Evolutionary conservation across 2,888 invertebrate species (phyloP), one percentile per base, ranked within the genome.

Genomic region (Balanococcus diminutus): DNA sequence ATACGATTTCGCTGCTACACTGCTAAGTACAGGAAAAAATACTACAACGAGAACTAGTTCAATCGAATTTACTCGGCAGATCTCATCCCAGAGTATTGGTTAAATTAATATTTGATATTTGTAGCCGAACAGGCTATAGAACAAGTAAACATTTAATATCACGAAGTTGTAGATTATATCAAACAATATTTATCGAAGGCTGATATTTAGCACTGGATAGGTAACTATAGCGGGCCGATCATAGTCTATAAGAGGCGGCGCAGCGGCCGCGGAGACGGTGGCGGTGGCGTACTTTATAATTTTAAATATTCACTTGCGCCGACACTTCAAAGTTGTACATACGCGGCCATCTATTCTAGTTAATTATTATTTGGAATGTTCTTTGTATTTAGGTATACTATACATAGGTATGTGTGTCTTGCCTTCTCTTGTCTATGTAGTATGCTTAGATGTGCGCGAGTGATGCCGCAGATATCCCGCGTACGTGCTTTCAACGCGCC

Each of bases 121-220:
- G 75, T 75, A 16, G 25, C 16, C 75, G 32, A 75, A 32, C 32
- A 75, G 32, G 75, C 32, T 9, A 28, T 75, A 32, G 4, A 67
- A 67, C 75, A 32, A 75, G 75, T 75, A 75, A 75, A 75, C 75
- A 75, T 75, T 75, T 75, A 75, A 75, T 75, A 31, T 75, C 75
- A 75, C 32, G 75, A 32, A 75, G 32, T 67, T 51, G 19, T 36
- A 75, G 75, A 75, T 75, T 75, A 75, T 75, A 75, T 75, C 75
- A 75, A 75, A 75, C 75, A 75, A 75, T 75, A 75, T 75, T 75
- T 75, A 75, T 75, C 75, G 75, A 75, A 75, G 75, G 75, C 75
- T 67, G 75, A 75, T 75, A 75, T 75, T 75, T 75, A 75, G 75
- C 75, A 67, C 67, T 67, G 61, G 61, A 67, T 67, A 67, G 28